These are phyloP conservation scores for Bryconaethiops microstoma DNA, from an alignment of 2,797 vertebrate genomes.

Conservation along the genomic window DNA sequence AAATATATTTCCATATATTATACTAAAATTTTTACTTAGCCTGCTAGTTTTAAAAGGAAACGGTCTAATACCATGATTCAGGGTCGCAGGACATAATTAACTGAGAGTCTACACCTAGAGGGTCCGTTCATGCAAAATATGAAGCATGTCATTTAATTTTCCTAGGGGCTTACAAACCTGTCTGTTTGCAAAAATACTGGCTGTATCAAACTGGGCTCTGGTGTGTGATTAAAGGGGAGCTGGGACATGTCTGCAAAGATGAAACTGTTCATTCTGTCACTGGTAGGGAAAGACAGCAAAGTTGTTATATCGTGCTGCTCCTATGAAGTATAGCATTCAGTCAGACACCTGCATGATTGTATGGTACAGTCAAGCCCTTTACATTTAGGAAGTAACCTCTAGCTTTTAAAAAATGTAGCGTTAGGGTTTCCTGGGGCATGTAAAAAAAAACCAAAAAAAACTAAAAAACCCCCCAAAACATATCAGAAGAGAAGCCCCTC, in stretches of 20 bases:
- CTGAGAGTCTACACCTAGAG: not conserved
- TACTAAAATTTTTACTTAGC: not conserved
- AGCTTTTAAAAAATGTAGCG: not conserved
- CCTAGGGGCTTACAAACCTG: not conserved
- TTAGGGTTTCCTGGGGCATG: not conserved
- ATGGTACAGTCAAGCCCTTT: not conserved
- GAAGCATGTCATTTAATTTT: not conserved
- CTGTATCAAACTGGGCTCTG: not conserved
- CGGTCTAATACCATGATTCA: not conserved
- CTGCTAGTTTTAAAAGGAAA: not conserved
- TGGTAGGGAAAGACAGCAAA: not conserved
- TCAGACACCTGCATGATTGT: not conserved
- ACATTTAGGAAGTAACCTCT: not conserved
- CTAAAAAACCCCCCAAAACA: too few species aligned
- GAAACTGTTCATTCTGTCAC: not conserved
- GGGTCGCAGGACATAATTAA: not conserved
- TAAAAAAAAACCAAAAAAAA: too few species aligned
- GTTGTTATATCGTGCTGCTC: not conserved
- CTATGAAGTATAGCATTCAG: not conserved
- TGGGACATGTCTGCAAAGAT: not conserved
- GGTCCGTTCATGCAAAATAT: not conserved
- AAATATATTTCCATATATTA: constrained; percentile 22
- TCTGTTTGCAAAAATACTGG: not conserved
- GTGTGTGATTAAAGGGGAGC: not conserved
- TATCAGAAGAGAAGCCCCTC: not conserved